Evolutionary conservation across 2,888 invertebrate species (phyloP).

Genomic region (Trachelus troglodyta): DNA sequence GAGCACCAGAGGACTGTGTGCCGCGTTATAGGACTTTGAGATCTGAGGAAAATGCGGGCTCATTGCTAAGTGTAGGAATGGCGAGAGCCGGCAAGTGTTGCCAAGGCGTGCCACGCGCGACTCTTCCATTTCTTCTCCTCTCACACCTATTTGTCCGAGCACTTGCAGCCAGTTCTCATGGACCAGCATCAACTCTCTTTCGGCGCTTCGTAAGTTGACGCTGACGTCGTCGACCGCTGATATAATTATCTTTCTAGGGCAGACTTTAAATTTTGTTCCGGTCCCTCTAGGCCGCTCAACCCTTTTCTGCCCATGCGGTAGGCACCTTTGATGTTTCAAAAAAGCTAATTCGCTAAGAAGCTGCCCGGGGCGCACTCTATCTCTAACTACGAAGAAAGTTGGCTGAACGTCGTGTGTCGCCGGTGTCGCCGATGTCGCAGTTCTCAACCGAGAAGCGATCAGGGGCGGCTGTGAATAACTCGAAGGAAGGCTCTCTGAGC

Average conservation of each 20-base stretch:
- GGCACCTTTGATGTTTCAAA: conserved; percentile 45
- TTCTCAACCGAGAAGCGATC: no score
- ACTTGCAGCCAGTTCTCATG: no score
- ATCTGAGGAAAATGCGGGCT: conserved; percentile 43
- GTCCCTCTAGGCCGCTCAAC: conserved; percentile 5
- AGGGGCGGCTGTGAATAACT: no score
- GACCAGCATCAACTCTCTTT: no score
- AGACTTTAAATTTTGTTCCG: conserved; percentile 23
- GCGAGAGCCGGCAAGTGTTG: conserved; percentile 28
- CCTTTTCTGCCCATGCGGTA: not conserved
- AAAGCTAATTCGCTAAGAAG: conserved; percentile 44
- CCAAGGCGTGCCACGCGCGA: conserved; percentile 38
- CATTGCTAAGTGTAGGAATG: conserved; percentile 53
- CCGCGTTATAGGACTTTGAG: no score
- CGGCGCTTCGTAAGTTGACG: not conserved
- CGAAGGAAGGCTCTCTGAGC: no score
- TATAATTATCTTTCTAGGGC: conserved; percentile 28
- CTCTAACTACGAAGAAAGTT: no score
- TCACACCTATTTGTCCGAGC: not conserved
- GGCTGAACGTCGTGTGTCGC: no score
- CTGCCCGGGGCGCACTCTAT: conserved; percentile 25
- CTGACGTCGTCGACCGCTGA: not conserved
- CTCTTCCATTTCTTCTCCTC: conserved; percentile 37
- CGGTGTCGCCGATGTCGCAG: no score
- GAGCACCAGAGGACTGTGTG: no score